Base-by-base conservation (phyloP, 2,113 vertebrate species). In the Chloroceryle aenea region DNA sequence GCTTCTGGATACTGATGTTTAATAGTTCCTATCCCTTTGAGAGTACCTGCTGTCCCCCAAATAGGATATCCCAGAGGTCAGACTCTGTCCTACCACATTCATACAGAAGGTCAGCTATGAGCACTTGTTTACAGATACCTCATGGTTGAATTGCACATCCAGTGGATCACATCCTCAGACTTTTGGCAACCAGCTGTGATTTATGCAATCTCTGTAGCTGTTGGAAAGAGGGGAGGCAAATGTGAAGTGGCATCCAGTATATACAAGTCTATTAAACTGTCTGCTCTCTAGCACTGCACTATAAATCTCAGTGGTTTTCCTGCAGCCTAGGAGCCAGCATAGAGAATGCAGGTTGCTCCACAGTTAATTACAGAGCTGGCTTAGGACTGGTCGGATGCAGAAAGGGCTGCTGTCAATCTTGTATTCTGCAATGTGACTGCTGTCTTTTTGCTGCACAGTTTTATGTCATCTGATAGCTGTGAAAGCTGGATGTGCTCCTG, bases 391-490 rank as follows among this genome's bases (percentile, higher is more conserved):
- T 38, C 12, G 74, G 32, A 67, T 96, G 56, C 78, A 89, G 91
- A 85, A 79, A 68, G 62, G 12, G 27, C 69, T 90, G 71, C 78
- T 93, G 78, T 89, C 93, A 81, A 21, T 87, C 90, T 85, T 76
- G 47, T 75, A 72, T 77, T 85, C 76, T 73, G 82, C 64, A 68
- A 7, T 82, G 91, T 90, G 93, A 75, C 47, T 91, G 73, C 89
- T 93, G 64, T 63, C 91, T 78, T 89, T 94, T 69, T 71, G 82
- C 47, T 92, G 81, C 76, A 79, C 68, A 58, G 85, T 85, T 92
- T 73, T 40, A n/a, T 94, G 71, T 89, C 89, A 91, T 76, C 36
- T 62, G 88, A 85, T 92, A 96, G 81, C 82, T 96, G 84, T 96
- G 84, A 95, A 95, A 90, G 53, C 68, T 93, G 81, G 66, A 72